phyloP scores from a whole-genome alignment of 1,140 invertebrate genomes.

The Drosophila obscura region DNA sequence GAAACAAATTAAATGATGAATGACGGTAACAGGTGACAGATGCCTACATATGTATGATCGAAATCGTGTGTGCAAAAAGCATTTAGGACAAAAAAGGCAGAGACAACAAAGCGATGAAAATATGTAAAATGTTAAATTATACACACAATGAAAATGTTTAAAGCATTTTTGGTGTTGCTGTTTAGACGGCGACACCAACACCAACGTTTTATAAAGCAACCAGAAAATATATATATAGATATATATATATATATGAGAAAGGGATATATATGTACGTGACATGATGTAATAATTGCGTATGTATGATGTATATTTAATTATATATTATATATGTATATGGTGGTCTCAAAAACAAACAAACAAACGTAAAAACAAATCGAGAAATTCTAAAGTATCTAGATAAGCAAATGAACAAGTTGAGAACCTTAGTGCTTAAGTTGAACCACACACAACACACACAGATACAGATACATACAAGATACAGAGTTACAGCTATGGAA shows the following conservation, averaged over 20 bases:
- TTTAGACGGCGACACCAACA: slow-evolving; percentile 74
- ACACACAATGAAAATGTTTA: slow-evolving; percentile 73
- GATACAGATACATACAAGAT: slow-evolving; percentile 9
- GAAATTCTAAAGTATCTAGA: slow-evolving; percentile 82
- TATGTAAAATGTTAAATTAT: slow-evolving; percentile 64
- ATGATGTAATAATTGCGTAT: slow-evolving; percentile 68
- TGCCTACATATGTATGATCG: slow-evolving; percentile 22
- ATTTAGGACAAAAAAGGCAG: slow-evolving; percentile 73
- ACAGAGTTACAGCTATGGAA: neutral
- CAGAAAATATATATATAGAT: slow-evolving; percentile 41
- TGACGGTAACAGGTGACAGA: slow-evolving; percentile 17
- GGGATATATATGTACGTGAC: slow-evolving; percentile 44
- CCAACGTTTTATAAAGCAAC: slow-evolving; percentile 71
- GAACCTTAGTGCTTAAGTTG: slow-evolving; percentile 70
- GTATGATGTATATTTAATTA: slow-evolving; percentile 63
- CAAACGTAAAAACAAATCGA: slow-evolving; percentile 58
- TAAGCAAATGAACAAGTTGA: slow-evolving; percentile 73
- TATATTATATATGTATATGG: slow-evolving; percentile 74
- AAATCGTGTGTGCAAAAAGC: slow-evolving; percentile 41
- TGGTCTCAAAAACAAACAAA: slow-evolving; percentile 53
- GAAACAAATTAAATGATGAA: slow-evolving; percentile 58
- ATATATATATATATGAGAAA: slow-evolving; percentile 42
- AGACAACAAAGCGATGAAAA: slow-evolving; percentile 41
- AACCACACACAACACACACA: slow-evolving; percentile 43
- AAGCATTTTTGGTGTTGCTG: slow-evolving; percentile 78